A percentile compares a stretch with the other conserved stretches of the same genome.
Evolutionary conservation across 2,888 invertebrate species (phyloP).

Genomic region (Eristalis tenax): DNA sequence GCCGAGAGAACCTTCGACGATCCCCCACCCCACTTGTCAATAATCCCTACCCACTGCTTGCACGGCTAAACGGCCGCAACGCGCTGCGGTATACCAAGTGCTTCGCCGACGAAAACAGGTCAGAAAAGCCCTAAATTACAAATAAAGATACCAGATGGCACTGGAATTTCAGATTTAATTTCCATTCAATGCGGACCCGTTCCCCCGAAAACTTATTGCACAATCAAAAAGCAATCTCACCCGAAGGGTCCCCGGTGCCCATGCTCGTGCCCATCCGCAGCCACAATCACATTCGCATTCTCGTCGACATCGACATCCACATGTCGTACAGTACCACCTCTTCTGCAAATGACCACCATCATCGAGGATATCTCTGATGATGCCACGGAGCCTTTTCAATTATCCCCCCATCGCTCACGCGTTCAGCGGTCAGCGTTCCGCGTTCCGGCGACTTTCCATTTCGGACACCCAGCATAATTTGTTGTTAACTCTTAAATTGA

Average conservation of each 20-base stretch:
- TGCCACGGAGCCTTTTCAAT: slow-evolving; percentile 67
- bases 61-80: slow-evolving; percentile 4
- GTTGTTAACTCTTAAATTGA: slow-evolving; percentile 72
- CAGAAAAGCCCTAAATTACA: slow-evolving; percentile 70
- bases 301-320: neutral
- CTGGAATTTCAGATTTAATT: slow-evolving; percentile 71
- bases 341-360: slow-evolving; percentile 61
- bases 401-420: slow-evolving; percentile 65
- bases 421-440: slow-evolving; percentile 22
- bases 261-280: slow-evolving; percentile 35
- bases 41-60: slow-evolving; percentile 27
- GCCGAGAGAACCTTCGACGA: slow-evolving; percentile 53
- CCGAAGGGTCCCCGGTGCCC: slow-evolving; percentile 49
- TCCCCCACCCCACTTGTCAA: slow-evolving; percentile 58
- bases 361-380: slow-evolving; percentile 51
- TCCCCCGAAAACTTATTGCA: slow-evolving; percentile 54
- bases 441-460: slow-evolving; percentile 63
- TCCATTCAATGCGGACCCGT: slow-evolving; percentile 49
- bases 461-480: slow-evolving; percentile 72
- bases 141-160: slow-evolving; percentile 72
- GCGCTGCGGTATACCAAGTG: slow-evolving; percentile 40
- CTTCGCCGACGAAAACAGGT: slow-evolving; percentile 57
- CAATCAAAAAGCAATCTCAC: slow-evolving; percentile 70
- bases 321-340: slow-evolving; percentile 1
- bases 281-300: neutral